phyloP scores from a whole-genome alignment of 2,888 invertebrate species.

The Scrobipalpa atriplicella region DNA sequence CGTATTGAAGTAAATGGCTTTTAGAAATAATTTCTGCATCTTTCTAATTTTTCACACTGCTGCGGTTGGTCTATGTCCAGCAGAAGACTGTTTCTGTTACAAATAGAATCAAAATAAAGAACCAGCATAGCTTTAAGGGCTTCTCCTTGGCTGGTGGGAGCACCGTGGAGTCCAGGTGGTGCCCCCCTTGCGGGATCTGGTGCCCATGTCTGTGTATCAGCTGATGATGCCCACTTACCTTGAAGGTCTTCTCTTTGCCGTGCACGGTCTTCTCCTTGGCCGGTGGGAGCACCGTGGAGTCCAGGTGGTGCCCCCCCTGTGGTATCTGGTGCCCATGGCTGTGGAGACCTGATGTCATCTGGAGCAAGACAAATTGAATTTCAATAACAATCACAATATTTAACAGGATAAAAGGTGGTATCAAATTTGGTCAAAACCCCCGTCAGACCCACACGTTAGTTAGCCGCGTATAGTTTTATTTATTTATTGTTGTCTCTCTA shows the following conservation, averaged over 20 bases:
- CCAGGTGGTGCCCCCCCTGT: constrained; percentile 71
- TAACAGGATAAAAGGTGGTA: background rate
- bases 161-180: constrained; percentile 65
- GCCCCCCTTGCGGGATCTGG: background rate
- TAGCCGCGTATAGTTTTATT: no score
- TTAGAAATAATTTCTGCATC: no score
- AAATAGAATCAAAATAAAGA: no score
- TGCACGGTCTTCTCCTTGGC: constrained; percentile 79
- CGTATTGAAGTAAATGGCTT: no score
- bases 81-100: no score
- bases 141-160: constrained; percentile 72
- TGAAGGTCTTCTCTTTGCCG: constrained; percentile 80
- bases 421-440: no score
- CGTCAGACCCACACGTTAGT: no score
- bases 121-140: constrained; percentile 77
- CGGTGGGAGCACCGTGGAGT: constrained; percentile 60
- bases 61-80: no score
- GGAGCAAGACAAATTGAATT: constrained; percentile 34
- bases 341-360: constrained; percentile 77
- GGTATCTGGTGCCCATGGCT: constrained; percentile 72
- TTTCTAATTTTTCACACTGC: no score
- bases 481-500: no score
- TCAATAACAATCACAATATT: background rate
- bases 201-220: background rate
- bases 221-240: constrained; percentile 54